Evolutionary conservation across 2,888 invertebrate species (phyloP).

Genomic region (Bimastos eiseni): DNA sequence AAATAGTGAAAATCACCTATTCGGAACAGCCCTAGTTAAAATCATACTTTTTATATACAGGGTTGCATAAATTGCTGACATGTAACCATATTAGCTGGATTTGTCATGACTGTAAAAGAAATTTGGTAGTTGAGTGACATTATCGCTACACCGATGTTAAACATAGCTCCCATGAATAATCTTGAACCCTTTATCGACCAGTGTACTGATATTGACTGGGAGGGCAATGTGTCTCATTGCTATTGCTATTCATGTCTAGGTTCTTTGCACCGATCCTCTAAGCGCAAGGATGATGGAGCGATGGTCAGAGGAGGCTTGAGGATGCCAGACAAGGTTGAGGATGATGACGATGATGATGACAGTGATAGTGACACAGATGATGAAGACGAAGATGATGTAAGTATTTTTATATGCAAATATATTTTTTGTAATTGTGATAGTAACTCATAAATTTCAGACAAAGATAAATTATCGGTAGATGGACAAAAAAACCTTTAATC

Average conservation of each 20-base stretch:
- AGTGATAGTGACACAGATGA: not conserved
- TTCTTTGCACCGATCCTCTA: not conserved
- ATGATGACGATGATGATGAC: conserved; percentile 64
- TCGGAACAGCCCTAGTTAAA: too few species aligned
- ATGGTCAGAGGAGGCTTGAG: conserved; percentile 50
- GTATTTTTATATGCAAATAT: not conserved
- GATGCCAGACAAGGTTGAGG: conserved; percentile 58
- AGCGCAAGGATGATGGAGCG: not conserved
- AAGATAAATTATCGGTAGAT: too few species aligned
- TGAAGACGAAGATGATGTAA: not conserved
- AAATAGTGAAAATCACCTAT: too few species aligned
- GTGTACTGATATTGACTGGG: too few species aligned
- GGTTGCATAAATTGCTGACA: not conserved
- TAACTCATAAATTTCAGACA: too few species aligned
- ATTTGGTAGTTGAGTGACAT: not conserved
- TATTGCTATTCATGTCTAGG: not conserved
- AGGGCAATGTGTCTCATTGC: too few species aligned
- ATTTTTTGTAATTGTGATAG: too few species aligned
- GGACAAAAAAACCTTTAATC: too few species aligned
- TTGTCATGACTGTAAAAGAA: not conserved
- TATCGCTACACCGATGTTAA: not conserved
- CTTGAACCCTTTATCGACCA: too few species aligned
- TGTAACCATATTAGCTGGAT: not conserved
- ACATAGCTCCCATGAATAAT: not conserved
- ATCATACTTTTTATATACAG: too few species aligned